These are phyloP conservation scores for Junonia oenone DNA, from an alignment of 2,888 invertebrate species.

Conservation along the genomic window DNA sequence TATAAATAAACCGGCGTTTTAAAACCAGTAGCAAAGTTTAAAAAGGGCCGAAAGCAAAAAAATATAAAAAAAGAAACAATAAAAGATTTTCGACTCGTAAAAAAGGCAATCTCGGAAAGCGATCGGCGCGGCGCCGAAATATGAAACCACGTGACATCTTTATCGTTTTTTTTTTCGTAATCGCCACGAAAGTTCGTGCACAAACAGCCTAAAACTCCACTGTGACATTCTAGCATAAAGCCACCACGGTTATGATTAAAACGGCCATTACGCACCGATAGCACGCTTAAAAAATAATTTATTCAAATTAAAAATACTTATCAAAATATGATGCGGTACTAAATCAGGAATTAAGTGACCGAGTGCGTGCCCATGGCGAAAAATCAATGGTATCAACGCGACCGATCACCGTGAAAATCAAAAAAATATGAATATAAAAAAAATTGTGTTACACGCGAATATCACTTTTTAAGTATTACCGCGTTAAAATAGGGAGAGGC, in stretches of 20 bases:
- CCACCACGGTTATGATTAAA: slow-evolving; percentile 61
- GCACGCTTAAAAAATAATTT: slow-evolving; percentile 76
- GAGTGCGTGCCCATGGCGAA: slow-evolving; percentile 59
- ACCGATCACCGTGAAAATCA: slow-evolving; percentile 73
- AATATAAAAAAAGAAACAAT: slow-evolving; percentile 24
- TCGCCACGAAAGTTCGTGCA: slow-evolving; percentile 29
- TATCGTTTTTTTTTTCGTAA: slow-evolving; percentile 45
- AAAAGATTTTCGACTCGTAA: slow-evolving; percentile 39
- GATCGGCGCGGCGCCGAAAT: slow-evolving; percentile 47
- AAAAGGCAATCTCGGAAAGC: slow-evolving; percentile 42
- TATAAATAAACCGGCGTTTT: slow-evolving; percentile 26
- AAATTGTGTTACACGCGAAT: slow-evolving; percentile 59
- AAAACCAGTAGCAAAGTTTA: slow-evolving; percentile 25
- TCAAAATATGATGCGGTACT: slow-evolving; percentile 78
- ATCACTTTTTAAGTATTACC: slow-evolving; percentile 49
- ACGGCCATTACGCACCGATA: slow-evolving; percentile 65
- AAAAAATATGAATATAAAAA: slow-evolving; percentile 45
- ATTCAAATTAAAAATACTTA: slow-evolving; percentile 81
- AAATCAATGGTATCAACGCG: slow-evolving; percentile 62
- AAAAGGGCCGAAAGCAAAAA: slow-evolving; percentile 28
- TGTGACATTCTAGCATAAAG: slow-evolving; percentile 55
- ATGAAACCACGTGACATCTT: slow-evolving; percentile 64
- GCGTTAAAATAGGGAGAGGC: slow-evolving; percentile 1
- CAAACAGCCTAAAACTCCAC: slow-evolving; percentile 26
- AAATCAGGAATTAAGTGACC: slow-evolving; percentile 76